phyloP scores from a whole-genome alignment of 2,888 invertebrate species.

The Xylota segnis region DNA sequence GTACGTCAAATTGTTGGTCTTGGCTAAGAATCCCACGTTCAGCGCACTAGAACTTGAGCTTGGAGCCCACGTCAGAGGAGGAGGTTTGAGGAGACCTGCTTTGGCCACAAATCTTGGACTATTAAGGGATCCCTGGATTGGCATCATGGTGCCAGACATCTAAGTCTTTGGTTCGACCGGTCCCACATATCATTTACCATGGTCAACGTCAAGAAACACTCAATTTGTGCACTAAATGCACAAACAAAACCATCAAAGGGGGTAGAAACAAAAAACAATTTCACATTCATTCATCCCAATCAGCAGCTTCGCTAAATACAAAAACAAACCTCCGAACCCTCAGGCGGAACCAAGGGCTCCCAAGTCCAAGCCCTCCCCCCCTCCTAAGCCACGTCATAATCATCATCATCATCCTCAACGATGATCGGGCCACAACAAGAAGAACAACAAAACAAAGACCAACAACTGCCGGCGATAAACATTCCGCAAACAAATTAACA shows the following conservation, averaged over 20 bases:
- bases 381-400: constrained; percentile 34
- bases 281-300: constrained; percentile 59
- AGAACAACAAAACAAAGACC: constrained; percentile 35
- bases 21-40: too few species aligned
- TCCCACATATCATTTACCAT: neutral
- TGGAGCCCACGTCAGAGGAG: too few species aligned
- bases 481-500: constrained; percentile 77
- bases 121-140: too few species aligned
- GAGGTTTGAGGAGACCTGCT: too few species aligned
- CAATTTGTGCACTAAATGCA: constrained; percentile 36
- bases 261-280: constrained; percentile 9
- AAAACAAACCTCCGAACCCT: constrained; percentile 64
- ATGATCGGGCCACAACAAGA: constrained; percentile 14
- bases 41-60: too few species aligned
- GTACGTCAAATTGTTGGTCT: too few species aligned
- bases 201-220: constrained; percentile 8
- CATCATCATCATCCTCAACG: constrained; percentile 26
- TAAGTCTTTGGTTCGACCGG: too few species aligned
- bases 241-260: constrained; percentile 4
- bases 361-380: neutral
- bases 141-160: too few species aligned
- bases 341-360: constrained; percentile 65
- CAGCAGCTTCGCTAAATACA: constrained; percentile 50
- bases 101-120: too few species aligned
- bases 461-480: constrained; percentile 70